phyloP scores from a whole-genome alignment of 2,797 vertebrate genomes.

The Iguana delicatissima region DNA sequence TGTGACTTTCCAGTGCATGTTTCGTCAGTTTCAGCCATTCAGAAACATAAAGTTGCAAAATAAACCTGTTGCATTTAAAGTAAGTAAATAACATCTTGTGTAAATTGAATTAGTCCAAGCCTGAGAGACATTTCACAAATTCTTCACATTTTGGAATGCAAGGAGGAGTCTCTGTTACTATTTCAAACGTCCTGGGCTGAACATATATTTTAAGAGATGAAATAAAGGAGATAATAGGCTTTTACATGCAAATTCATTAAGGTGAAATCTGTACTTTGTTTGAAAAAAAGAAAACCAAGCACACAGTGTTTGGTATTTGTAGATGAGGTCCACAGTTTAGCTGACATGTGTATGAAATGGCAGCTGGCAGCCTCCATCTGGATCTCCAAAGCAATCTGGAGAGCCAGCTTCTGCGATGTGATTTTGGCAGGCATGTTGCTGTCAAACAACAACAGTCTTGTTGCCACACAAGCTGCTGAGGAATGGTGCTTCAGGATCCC shows the following conservation, averaged over 20 bases:
- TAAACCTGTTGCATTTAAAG: background rate
- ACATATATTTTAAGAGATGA: background rate
- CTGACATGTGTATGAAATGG: slow-evolving; percentile 3
- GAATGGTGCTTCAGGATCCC: slow-evolving; percentile 75
- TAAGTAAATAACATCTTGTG: background rate
- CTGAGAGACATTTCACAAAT: slow-evolving; percentile 45
- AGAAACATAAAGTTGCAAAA: slow-evolving; percentile 47
- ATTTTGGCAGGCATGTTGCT: slow-evolving; percentile 55
- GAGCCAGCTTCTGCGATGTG: slow-evolving; percentile 59
- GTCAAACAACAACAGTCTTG: slow-evolving; percentile 30
- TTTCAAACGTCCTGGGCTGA: slow-evolving; percentile 6
- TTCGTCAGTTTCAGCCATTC: background rate
- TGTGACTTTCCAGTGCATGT: no score
- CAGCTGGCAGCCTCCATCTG: slow-evolving; percentile 17
- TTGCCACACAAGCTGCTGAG: slow-evolving; percentile 56
- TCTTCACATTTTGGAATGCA: background rate
- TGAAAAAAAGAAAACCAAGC: background rate
- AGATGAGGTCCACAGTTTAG: background rate
- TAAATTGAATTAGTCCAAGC: slow-evolving; percentile 18
- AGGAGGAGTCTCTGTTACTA: background rate
- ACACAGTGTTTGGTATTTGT: background rate
- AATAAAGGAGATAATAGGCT: background rate
- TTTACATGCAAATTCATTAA: background rate
- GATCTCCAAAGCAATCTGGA: slow-evolving; percentile 18
- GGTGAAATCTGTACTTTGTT: background rate